phyloP scores from a whole-genome alignment of 2,797 vertebrate genomes.

The Tragopan temminckii region DNA sequence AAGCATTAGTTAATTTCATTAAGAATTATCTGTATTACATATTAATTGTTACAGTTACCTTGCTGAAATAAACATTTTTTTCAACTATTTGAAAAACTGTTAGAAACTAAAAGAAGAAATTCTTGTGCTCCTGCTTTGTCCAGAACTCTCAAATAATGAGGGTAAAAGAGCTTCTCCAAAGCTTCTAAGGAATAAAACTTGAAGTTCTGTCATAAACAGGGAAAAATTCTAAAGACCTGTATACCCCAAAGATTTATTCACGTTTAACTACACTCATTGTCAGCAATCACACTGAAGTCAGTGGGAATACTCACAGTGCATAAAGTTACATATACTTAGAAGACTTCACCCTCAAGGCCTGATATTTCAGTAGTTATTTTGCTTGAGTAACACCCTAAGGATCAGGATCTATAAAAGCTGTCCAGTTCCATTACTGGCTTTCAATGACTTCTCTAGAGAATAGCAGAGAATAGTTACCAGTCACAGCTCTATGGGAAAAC shows the following conservation, averaged over 20 bases:
- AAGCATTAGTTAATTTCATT: neutral
- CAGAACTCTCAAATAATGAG: neutral
- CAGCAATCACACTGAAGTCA: constrained; percentile 1
- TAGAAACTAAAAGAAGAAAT: neutral
- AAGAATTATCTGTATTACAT: neutral
- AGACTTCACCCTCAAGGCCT: neutral
- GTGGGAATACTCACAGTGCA: neutral
- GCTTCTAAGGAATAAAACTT: neutral
- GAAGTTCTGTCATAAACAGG: neutral
- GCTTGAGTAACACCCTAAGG: neutral
- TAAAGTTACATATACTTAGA: neutral
- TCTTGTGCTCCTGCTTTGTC: neutral
- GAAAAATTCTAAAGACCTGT: neutral
- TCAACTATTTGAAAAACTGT: neutral
- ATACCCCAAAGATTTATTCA: constrained; percentile 1
- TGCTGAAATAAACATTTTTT: neutral
- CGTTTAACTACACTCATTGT: neutral
- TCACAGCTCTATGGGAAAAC: neutral
- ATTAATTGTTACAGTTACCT: neutral
- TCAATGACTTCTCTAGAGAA: neutral
- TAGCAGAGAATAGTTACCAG: neutral
- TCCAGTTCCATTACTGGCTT: neutral
- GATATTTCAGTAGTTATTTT: neutral
- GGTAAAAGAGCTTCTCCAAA: neutral
- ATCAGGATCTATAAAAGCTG: neutral